Evolutionary conservation across 1,140 invertebrate species (phyloP).

Genomic region (Pogonus chalceus): DNA sequence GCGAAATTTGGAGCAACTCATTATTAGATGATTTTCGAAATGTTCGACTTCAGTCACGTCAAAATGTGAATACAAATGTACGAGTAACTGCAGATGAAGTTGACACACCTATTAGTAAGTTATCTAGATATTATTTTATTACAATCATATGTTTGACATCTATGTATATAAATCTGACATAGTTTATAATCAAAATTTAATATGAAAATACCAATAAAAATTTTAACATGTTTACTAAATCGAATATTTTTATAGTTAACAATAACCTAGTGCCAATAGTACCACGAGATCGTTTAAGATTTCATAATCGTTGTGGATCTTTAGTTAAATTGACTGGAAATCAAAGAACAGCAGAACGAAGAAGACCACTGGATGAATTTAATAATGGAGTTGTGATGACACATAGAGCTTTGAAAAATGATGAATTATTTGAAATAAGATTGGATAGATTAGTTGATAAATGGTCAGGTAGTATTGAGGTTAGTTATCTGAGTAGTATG

Average conservation of each 20-base stretch:
- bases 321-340: slow-evolving; percentile 80
- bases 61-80: neutral
- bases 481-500: slow-evolving; percentile 18
- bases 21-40: slow-evolving; percentile 1
- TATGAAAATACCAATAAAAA: no score
- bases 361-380: slow-evolving; percentile 84
- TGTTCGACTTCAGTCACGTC: neutral
- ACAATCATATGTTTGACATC: no score
- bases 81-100: neutral
- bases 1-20: neutral
- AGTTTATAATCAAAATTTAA: no score
- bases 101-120: neutral
- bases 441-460: slow-evolving; percentile 86
- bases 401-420: slow-evolving; percentile 71
- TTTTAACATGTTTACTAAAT: no score
- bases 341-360: slow-evolving; percentile 74
- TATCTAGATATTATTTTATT: no score
- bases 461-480: slow-evolving; percentile 87
- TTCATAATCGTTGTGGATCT: slow-evolving; percentile 80
- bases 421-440: slow-evolving; percentile 88
- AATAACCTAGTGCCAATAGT: neutral
- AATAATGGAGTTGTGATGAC: slow-evolving; percentile 91
- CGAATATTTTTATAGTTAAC: neutral
- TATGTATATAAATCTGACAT: no score
- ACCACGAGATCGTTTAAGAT: slow-evolving; percentile 55